These are phyloP conservation scores for Drosophila kohkoa DNA, from an alignment of 1,140 invertebrate genomes.

Conservation along the genomic window DNA sequence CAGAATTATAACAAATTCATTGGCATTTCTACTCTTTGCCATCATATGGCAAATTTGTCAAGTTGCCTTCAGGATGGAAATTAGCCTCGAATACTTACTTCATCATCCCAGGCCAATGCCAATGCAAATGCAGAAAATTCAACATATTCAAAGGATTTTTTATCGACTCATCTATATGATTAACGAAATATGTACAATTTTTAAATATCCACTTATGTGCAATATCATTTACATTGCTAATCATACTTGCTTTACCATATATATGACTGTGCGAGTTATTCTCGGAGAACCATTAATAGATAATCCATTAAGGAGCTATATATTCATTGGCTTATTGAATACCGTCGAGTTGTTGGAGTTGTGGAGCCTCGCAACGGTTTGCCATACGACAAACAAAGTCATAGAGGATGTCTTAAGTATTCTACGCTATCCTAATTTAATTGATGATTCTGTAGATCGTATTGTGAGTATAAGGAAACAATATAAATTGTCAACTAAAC, in stretches of 20 bases:
- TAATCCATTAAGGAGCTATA: too few relatives aligned
- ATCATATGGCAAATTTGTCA: constrained; percentile 3
- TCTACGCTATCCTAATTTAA: neutral
- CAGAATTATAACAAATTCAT: neutral
- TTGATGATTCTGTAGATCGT: constrained; percentile 18
- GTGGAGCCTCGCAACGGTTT: neutral
- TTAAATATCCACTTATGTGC: constrained; percentile 15
- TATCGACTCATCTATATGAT: constrained; percentile 6
- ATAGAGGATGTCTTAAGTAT: neutral
- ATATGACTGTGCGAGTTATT: neutral
- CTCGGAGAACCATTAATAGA: neutral
- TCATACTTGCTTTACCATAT: neutral
- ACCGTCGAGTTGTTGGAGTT: constrained; percentile 4
- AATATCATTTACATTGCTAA: neutral
- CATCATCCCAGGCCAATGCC: neutral
- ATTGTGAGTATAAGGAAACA: constrained; percentile 23
- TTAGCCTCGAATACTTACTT: neutral
- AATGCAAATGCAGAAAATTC: neutral
- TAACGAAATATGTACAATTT: neutral
- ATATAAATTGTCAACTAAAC: neutral
- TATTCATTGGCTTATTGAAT: neutral
- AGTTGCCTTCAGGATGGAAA: neutral
- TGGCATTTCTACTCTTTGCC: neutral
- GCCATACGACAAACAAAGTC: neutral
- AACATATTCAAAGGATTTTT: neutral